phyloP scores from a whole-genome alignment of 2,113 vertebrate genomes.

The Plecturocebus donacophilus region DNA sequence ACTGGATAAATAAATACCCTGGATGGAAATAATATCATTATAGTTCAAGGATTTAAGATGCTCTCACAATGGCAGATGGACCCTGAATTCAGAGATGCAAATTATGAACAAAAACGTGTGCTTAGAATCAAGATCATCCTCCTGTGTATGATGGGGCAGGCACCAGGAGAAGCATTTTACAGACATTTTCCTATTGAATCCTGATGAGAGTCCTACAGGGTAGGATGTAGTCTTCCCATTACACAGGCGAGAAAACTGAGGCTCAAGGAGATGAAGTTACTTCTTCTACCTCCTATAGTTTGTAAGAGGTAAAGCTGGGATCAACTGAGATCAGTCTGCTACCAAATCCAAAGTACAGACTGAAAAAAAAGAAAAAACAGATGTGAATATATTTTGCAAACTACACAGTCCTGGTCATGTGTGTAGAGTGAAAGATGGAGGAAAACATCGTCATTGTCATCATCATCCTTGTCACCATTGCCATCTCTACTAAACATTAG shows the following conservation, averaged over 20 bases:
- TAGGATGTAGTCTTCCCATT: neutral
- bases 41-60: neutral
- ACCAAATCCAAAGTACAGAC: no score
- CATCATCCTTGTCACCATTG: neutral
- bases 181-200: neutral
- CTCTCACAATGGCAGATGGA: neutral
- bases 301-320: neutral
- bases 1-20: neutral
- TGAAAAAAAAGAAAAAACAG: no score
- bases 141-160: accelerated
- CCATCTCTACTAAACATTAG: neutral
- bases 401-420: neutral
- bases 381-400: neutral
- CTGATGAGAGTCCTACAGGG: neutral
- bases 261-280: neutral
- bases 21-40: neutral
- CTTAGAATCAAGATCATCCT: neutral
- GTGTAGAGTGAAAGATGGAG: neutral
- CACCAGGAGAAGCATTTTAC: accelerated
- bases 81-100: neutral
- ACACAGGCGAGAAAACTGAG: neutral
- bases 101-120: neutral
- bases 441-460: neutral
- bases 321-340: neutral
- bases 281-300: neutral